phyloP scores from a whole-genome alignment of 2,113 vertebrate genomes.

The Pica pica region DNA sequence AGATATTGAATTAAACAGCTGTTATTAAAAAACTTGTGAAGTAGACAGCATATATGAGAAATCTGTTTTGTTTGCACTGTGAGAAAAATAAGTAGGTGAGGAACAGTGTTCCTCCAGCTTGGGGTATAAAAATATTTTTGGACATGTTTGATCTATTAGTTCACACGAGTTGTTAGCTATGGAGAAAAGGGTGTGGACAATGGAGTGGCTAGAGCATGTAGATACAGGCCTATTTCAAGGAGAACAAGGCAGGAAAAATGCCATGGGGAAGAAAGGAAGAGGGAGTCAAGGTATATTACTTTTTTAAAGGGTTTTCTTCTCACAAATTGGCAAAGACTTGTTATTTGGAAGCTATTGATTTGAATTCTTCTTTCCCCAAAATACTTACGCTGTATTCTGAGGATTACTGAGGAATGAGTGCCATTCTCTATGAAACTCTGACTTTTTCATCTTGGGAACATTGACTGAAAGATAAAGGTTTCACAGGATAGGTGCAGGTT shows the following conservation, averaged over 20 bases:
- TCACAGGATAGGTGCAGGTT: background rate
- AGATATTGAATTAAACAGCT: background rate
- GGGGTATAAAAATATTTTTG: background rate
- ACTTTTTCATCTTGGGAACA: background rate
- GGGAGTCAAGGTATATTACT: background rate
- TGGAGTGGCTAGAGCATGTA: background rate
- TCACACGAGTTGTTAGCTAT: background rate
- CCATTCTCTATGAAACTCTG: background rate
- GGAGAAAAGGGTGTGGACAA: background rate
- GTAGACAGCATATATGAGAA: background rate
- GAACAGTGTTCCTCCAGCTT: background rate
- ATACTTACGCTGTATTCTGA: background rate
- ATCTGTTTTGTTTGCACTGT: background rate
- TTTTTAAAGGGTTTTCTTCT: background rate
- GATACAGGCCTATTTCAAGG: background rate
- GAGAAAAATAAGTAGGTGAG: background rate
- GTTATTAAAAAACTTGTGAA: background rate
- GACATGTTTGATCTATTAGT: background rate
- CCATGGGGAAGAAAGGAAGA: background rate
- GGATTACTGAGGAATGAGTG: background rate
- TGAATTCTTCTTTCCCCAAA: background rate
- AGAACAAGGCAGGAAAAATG: background rate
- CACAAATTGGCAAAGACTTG: background rate
- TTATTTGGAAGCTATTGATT: background rate
- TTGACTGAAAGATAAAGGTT: background rate